A percentile compares a stretch with the other conserved stretches of the same genome.
Evolutionary conservation across 2,888 invertebrate species (phyloP).

Genomic region (Phania funesta): DNA sequence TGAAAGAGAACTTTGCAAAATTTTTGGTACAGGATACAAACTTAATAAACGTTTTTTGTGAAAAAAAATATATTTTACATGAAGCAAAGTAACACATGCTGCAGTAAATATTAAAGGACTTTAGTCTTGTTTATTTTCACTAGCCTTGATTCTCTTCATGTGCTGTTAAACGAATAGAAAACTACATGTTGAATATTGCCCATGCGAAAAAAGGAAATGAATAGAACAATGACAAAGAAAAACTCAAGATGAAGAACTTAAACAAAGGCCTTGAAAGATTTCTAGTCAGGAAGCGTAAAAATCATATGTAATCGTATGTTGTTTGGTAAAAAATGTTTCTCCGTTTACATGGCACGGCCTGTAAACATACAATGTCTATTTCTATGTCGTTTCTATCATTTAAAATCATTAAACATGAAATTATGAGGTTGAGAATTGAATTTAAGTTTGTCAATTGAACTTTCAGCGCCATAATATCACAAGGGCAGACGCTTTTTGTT

Average conservation of each 20-base stretch:
- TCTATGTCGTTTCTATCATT: too few species aligned
- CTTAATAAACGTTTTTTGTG: not conserved
- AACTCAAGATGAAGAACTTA: not conserved
- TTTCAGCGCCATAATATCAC: too few species aligned
- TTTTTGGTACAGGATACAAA: not conserved
- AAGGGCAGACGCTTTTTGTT: too few species aligned
- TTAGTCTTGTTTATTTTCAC: not conserved
- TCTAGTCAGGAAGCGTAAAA: constrained; percentile 38
- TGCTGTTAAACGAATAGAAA: constrained; percentile 33
- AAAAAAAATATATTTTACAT: constrained; percentile 38
- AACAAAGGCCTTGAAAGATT: constrained; percentile 37
- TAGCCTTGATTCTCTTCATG: constrained; percentile 7
- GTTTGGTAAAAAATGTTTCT: not conserved
- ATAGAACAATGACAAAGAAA: constrained; percentile 45
- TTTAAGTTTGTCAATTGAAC: too few species aligned
- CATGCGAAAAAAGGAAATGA: constrained; percentile 72
- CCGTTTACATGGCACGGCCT: too few species aligned
- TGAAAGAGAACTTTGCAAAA: not conserved
- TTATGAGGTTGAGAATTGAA: too few species aligned
- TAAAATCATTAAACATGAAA: too few species aligned
- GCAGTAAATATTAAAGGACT: constrained; percentile 31
- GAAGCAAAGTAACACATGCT: constrained; percentile 46
- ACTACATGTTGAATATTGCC: constrained; percentile 70
- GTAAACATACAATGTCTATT: too few species aligned
- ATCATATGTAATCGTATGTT: constrained; percentile 6